Percentiles rank a stretch among this genome's conserved stretches.
phyloP scores from a whole-genome alignment of 2,888 invertebrate species.

The Pollenia labialis region DNA sequence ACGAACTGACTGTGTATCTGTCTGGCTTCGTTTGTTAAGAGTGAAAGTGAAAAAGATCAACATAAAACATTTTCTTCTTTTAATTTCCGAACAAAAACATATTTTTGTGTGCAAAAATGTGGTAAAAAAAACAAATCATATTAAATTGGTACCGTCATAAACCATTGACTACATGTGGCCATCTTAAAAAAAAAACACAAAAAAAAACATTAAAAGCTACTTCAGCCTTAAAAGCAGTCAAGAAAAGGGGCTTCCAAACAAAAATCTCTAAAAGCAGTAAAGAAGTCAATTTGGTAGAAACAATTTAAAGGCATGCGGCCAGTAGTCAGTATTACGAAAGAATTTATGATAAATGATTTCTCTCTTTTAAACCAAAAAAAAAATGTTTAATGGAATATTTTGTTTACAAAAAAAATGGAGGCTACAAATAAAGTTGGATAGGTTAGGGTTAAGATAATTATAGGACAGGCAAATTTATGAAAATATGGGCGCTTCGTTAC shows the following conservation, averaged over 20 bases:
- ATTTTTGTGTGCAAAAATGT: slow-evolving; percentile 35
- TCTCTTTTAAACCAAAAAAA: background rate
- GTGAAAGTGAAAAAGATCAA: slow-evolving; percentile 57
- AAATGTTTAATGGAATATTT: slow-evolving; percentile 30
- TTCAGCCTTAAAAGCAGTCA: background rate
- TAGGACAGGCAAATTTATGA: no score
- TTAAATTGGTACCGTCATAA: slow-evolving; percentile 69
- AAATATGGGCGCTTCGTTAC: no score
- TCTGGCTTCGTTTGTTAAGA: slow-evolving; percentile 26
- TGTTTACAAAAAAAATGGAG: background rate
- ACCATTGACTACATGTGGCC: slow-evolving; percentile 64
- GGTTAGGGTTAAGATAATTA: background rate
- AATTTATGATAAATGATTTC: slow-evolving; percentile 56
- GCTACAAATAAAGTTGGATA: background rate
- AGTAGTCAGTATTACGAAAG: slow-evolving; percentile 34
- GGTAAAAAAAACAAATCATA: slow-evolving; percentile 35
- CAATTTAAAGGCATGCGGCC: background rate
- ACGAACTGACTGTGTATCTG: background rate
- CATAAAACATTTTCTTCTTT: slow-evolving; percentile 8
- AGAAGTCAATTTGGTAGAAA: slow-evolving; percentile 44
- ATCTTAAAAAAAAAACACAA: slow-evolving; percentile 16
- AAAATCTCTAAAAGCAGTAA: slow-evolving; percentile 1
- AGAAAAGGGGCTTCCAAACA: background rate
- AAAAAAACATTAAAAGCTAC: slow-evolving; percentile 44
- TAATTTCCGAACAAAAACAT: slow-evolving; percentile 34